These are phyloP conservation scores for Neoseiulus cucumeris DNA, from an alignment of 1,140 invertebrate species.

Conservation along the genomic window DNA sequence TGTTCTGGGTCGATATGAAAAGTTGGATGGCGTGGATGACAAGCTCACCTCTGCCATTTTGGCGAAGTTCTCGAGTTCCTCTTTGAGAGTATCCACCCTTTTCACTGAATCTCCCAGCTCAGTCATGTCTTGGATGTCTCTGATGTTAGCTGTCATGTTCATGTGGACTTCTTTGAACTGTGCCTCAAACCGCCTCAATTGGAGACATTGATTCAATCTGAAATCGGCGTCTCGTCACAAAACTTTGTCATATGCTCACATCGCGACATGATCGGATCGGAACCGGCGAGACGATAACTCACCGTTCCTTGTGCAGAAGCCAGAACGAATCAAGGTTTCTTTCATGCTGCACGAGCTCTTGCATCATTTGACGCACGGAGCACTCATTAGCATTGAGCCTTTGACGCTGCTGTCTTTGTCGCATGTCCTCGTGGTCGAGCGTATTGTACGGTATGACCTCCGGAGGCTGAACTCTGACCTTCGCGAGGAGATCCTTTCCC, in stretches of 20 bases:
- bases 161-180: slow-evolving; percentile 53
- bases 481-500: slow-evolving; percentile 44
- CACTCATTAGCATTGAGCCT: slow-evolving; percentile 8
- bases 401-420: neutral
- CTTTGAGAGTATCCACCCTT: slow-evolving; percentile 50
- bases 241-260: too few species aligned
- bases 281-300: too few species aligned
- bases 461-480: neutral
- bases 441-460: slow-evolving; percentile 9
- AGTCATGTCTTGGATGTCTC: slow-evolving; percentile 37
- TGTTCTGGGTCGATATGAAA: too few species aligned
- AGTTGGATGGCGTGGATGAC: too few species aligned
- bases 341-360: slow-evolving; percentile 86
- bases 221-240: neutral
- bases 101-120: slow-evolving; percentile 63
- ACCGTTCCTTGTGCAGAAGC: slow-evolving; percentile 60
- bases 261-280: too few species aligned
- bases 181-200: slow-evolving; percentile 68
- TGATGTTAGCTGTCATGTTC: slow-evolving; percentile 27
- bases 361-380: slow-evolving; percentile 37
- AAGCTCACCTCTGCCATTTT: slow-evolving; percentile 47
- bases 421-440: neutral
- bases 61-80: slow-evolving; percentile 54
- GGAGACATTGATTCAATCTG: slow-evolving; percentile 56
- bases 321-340: slow-evolving; percentile 80